Base-by-base conservation (phyloP, 2,797 vertebrate species). In the Delichon dasypus region DNA sequence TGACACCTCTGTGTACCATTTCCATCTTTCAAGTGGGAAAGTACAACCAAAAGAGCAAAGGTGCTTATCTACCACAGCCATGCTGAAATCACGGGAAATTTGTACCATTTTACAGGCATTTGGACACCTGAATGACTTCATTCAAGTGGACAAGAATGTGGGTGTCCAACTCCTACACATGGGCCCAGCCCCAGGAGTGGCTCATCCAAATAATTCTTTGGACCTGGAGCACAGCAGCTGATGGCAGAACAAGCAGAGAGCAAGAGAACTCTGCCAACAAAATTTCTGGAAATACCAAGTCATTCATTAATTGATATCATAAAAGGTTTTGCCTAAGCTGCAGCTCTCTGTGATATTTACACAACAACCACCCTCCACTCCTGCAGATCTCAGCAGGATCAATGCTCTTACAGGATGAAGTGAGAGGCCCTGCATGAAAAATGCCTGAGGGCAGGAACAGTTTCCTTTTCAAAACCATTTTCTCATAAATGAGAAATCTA, bases 401-500 rank as follows among this genome's bases (percentile, higher is more conserved):
- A 15, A 83, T 64, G 55, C 34, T 57, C 72, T 50, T 40, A 87
- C 8, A 13, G 85, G 26, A 80, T 58, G 32, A 89, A 91, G 55
- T 40, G 38, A 90, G 51, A 82, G 50, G 58, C 18, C 44, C 15
- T 7, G 42, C 11, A 72, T 30, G 64, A 64, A 81, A 93, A 89
- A 65, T 4, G 90, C 82, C 87, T 61, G 32, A 60, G 84, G 76
- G 80, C 0, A 0, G 64, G 81, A 78, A 71, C 58, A 55, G 38
- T 79, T 90, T 89, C 60, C 77, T 79, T 95, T 84, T 93, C 95
- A 94, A 91, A 64, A 77, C 34, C 14, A 5, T 67, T 90, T 85
- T 67, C 68, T 94, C 64, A 40, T 17, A 75, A 75, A 87, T 45
- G 32, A 53, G 42, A 62, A 72, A 66, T 40, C 73, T 65, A 57